Conservation (phyloP, 2,797 vertebrate genomes). For the Enteromius argenteus region DNA sequence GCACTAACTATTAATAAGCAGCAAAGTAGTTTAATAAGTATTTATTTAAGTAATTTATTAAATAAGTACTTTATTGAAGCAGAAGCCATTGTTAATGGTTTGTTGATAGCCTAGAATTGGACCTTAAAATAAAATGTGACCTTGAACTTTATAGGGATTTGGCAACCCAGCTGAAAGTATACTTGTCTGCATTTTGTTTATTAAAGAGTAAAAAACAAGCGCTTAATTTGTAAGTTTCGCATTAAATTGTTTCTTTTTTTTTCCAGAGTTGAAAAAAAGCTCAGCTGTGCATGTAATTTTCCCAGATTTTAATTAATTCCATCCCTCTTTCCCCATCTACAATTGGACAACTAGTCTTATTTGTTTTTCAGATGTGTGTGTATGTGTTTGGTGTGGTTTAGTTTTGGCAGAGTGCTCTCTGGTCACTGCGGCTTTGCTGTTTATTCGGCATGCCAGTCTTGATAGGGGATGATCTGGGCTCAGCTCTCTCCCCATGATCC, state of each 20-base stretch:
- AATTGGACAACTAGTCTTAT: background rate
- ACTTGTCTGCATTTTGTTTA: background rate
- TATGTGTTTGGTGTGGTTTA: background rate
- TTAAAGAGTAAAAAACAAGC: background rate
- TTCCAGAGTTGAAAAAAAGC: background rate
- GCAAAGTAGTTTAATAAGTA: too few species aligned
- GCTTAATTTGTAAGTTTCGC: background rate
- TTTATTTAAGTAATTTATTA: too few species aligned
- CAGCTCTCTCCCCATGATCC: constrained; percentile 48
- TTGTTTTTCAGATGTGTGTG: background rate
- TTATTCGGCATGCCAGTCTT: constrained; percentile 48
- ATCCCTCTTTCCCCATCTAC: background rate
- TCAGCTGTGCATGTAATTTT: background rate
- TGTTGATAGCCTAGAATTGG: too few species aligned
- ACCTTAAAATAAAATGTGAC: too few species aligned
- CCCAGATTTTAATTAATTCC: background rate
- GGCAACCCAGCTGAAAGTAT: too few species aligned
- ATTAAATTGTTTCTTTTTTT: background rate
- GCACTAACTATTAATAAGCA: too few species aligned
- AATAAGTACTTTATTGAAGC: too few species aligned
- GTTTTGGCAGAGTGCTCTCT: constrained; percentile 42
- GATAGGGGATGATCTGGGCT: constrained; percentile 70
- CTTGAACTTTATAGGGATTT: too few species aligned
- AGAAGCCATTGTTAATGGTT: too few species aligned
- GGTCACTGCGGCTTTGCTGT: constrained; percentile 58